Conservation (phyloP, 2,113 vertebrate species). For the Sylvicapra grimmia region DNA sequence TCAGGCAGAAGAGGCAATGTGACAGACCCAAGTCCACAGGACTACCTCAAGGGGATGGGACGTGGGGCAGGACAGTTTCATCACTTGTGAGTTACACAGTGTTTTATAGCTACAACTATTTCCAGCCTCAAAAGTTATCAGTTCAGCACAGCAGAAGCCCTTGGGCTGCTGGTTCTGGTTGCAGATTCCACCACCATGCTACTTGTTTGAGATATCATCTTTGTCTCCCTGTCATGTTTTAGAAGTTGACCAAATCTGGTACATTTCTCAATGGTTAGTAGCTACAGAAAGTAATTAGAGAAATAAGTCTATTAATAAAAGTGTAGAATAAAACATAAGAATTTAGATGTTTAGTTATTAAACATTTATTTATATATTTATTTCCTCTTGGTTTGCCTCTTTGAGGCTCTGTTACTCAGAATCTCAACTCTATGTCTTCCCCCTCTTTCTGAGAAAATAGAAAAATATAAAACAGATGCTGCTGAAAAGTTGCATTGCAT, state of each 20-base stretch:
- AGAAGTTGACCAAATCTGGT: background rate
- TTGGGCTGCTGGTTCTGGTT: background rate
- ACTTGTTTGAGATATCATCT: background rate
- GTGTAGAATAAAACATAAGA: background rate
- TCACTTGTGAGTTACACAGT: background rate
- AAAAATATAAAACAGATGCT: background rate
- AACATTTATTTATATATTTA: background rate
- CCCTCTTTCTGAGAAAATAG: constrained; percentile 12
- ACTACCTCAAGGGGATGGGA: background rate
- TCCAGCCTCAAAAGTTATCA: background rate
- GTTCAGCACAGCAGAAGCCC: background rate
- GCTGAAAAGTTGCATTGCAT: background rate
- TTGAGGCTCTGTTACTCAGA: background rate
- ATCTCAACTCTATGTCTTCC: background rate
- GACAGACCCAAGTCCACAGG: background rate
- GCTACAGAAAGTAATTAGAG: background rate
- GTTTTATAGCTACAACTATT: background rate
- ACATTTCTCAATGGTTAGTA: background rate
- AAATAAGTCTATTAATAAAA: background rate
- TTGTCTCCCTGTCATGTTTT: background rate
- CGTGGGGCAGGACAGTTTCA: no score
- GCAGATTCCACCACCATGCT: background rate
- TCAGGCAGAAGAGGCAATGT: background rate
- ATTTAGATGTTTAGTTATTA: background rate
- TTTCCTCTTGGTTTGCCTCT: background rate